A percentile compares a stretch with the other conserved stretches of the same genome.
Conservation (phyloP, 2,888 invertebrate species). For the Scrobipalpa costella region DNA sequence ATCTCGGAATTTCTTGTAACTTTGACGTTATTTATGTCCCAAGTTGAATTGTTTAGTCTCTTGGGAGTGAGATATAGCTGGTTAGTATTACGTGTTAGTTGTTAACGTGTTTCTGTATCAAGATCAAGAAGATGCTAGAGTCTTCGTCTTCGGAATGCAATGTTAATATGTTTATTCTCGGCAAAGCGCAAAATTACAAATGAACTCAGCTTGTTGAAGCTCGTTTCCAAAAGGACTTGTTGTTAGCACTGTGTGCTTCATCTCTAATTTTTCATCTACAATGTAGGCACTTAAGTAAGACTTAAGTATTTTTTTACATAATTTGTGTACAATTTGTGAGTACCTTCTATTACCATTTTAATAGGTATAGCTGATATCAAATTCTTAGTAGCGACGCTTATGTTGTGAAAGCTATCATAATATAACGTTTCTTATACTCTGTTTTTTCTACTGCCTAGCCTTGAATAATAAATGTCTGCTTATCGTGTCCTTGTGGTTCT, state of each 20-base stretch:
- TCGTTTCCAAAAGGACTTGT: conserved; percentile 6
- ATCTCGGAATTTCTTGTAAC: conserved; percentile 32
- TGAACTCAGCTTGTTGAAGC: background rate
- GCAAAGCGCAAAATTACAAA: conserved; percentile 1
- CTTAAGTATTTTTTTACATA: too few relatives aligned
- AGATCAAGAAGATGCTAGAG: conserved; percentile 7
- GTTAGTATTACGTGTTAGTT: conserved; percentile 5
- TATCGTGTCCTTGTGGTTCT: background rate
- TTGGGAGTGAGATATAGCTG: conserved; percentile 25
- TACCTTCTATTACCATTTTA: too few relatives aligned
- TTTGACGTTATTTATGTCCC: conserved; percentile 33
- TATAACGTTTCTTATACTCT: background rate
- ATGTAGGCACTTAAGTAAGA: background rate
- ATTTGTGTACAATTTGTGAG: too few relatives aligned
- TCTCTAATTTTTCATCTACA: background rate
- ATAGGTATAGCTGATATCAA: too few relatives aligned
- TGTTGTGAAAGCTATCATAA: background rate
- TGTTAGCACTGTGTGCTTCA: background rate
- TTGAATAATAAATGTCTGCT: background rate
- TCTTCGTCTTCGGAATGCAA: conserved; percentile 11
- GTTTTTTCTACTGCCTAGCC: background rate
- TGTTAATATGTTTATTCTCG: conserved; percentile 1
- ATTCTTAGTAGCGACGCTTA: background rate
- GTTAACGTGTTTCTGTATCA: background rate
- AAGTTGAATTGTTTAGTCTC: conserved; percentile 35